These are phyloP conservation scores for Bombus superbus DNA, from an alignment of 1,140 invertebrate genomes.

Conservation along the genomic window DNA sequence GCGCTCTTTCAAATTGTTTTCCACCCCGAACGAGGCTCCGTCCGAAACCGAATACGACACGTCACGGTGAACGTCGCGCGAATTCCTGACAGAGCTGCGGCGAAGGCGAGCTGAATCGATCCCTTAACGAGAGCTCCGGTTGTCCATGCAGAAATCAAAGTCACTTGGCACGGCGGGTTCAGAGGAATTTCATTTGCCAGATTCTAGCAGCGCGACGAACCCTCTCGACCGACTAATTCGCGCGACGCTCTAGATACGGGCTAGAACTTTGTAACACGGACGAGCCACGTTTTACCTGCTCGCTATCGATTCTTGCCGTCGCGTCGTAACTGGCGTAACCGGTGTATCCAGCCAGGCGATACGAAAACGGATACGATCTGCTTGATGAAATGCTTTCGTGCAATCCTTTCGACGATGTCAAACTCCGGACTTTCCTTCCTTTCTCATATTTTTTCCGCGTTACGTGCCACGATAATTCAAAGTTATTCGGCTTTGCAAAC, in stretches of 20 bases:
- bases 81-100: slow-evolving; percentile 29
- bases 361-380: neutral
- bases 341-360: neutral
- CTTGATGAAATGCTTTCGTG: neutral
- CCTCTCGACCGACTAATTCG: slow-evolving; percentile 47
- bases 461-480: no score
- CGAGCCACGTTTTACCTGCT: neutral
- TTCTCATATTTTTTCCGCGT: no score
- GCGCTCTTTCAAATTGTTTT: slow-evolving; percentile 37
- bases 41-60: neutral
- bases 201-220: slow-evolving; percentile 24
- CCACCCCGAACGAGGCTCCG: neutral
- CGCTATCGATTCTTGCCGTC: slow-evolving; percentile 17
- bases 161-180: slow-evolving; percentile 33
- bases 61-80: slow-evolving; percentile 16
- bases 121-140: slow-evolving; percentile 12
- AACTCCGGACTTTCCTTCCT: no score
- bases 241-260: slow-evolving; percentile 14
- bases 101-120: slow-evolving; percentile 24
- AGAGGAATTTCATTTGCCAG: slow-evolving; percentile 51
- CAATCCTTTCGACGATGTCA: neutral
- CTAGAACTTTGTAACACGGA: slow-evolving; percentile 41
- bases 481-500: no score
- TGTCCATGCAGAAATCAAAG: slow-evolving; percentile 50
- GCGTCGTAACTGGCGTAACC: neutral